These are phyloP conservation scores for Anastatus disparis DNA, from an alignment of 1,140 invertebrate genomes.

Conservation along the genomic window DNA sequence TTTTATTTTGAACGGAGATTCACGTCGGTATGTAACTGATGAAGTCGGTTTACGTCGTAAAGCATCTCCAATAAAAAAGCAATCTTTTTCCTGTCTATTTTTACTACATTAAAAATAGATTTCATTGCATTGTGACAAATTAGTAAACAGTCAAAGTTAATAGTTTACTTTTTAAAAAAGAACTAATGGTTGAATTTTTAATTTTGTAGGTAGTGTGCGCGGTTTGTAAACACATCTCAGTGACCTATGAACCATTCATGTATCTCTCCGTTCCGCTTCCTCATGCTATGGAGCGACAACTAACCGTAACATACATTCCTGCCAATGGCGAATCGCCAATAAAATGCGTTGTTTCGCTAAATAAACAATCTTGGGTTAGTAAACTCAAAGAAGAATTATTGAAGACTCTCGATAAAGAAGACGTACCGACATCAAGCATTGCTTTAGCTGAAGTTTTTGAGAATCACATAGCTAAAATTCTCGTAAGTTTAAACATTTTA, in stretches of 20 bases:
- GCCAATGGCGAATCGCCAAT: slow-evolving; percentile 63
- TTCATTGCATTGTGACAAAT: slow-evolving; percentile 36
- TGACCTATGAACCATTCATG: slow-evolving; percentile 82
- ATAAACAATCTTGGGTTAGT: slow-evolving; percentile 71
- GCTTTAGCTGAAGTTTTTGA: slow-evolving; percentile 75
- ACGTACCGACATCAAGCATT: slow-evolving; percentile 63
- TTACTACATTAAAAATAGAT: slow-evolving; percentile 35
- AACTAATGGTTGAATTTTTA: slow-evolving; percentile 17
- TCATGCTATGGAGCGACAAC: slow-evolving; percentile 74
- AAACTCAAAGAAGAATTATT: slow-evolving; percentile 71
- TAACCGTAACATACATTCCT: slow-evolving; percentile 73
- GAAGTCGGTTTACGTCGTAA: slow-evolving; percentile 44
- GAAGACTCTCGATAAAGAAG: slow-evolving; percentile 58
- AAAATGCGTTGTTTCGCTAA: slow-evolving; percentile 71
- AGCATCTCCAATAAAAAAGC: slow-evolving; percentile 54
- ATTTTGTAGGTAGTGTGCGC: slow-evolving; percentile 75
- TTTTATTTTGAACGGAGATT: slow-evolving; percentile 43
- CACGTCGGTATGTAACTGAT: slow-evolving; percentile 47
- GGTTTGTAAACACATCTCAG: slow-evolving; percentile 75
- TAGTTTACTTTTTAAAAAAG: neutral
- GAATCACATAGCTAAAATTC: slow-evolving; percentile 73
- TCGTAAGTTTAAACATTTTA: slow-evolving; percentile 63
- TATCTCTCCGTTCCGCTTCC: slow-evolving; percentile 78
- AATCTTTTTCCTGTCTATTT: slow-evolving; percentile 51
- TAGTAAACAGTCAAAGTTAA: neutral